Evolutionary conservation across 2,113 vertebrate species (phyloP).

Genomic region (Apaloderma vittatum): DNA sequence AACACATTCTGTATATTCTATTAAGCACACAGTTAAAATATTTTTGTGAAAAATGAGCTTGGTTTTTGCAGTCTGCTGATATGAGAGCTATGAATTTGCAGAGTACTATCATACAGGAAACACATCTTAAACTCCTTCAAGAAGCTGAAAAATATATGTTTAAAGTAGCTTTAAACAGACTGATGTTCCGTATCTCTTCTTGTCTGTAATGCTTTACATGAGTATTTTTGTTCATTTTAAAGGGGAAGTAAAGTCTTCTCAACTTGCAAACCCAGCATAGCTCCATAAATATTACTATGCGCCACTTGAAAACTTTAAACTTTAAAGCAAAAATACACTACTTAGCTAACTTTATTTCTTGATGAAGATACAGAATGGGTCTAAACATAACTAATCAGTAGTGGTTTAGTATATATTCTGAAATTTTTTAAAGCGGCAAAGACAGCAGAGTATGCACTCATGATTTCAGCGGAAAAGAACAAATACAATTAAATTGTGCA

Average conservation of each 20-base stretch:
- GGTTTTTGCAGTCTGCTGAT: background rate
- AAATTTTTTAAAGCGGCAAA: background rate
- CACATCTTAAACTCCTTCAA: background rate
- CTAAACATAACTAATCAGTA: background rate
- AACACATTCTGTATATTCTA: background rate
- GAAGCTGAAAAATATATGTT: background rate
- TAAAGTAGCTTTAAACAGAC: slow-evolving; percentile 12
- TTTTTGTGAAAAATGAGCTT: background rate
- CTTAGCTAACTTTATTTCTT: background rate
- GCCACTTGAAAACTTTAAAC: background rate
- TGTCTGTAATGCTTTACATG: background rate
- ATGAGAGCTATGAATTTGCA: background rate
- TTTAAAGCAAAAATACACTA: background rate
- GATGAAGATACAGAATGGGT: background rate
- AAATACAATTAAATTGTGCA: background rate
- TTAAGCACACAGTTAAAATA: background rate
- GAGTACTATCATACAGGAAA: slow-evolving; percentile 46
- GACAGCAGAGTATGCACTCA: background rate
- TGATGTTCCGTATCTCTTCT: background rate
- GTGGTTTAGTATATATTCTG: background rate
- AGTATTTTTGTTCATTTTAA: background rate
- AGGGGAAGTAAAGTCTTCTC: background rate
- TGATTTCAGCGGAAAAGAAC: background rate
- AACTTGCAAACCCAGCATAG: background rate
- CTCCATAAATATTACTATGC: background rate